Evolutionary conservation across 2,113 vertebrate species (phyloP).

Genomic region (Zootoca vivipara): DNA sequence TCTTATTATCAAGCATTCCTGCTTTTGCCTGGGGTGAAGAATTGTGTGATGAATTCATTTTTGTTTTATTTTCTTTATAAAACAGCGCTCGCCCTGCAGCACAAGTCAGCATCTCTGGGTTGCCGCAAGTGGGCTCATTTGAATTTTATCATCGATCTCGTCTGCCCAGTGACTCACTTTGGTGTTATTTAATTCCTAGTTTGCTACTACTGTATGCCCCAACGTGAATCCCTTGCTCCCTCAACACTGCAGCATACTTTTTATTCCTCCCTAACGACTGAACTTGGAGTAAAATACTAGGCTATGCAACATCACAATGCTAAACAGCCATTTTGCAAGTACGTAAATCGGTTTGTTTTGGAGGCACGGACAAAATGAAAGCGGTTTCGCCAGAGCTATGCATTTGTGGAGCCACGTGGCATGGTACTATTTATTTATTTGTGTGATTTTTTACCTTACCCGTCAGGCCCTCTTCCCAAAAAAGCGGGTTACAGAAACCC

Average conservation of each 20-base stretch:
- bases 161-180: constrained; percentile 46
- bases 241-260: constrained; percentile 30
- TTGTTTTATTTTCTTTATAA: constrained; percentile 62
- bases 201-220: constrained; percentile 39
- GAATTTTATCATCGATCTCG: constrained; percentile 53
- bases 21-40: constrained; percentile 57
- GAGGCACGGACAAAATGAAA: constrained; percentile 50
- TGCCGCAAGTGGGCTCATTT: constrained; percentile 28
- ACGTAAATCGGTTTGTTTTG: constrained; percentile 47
- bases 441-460: too few species aligned
- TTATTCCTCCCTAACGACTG: constrained; percentile 60
- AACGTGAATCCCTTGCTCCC: not conserved
- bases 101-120: constrained; percentile 47
- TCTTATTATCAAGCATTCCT: constrained; percentile 54
- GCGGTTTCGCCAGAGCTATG: not conserved
- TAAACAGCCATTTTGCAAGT: constrained; percentile 52
- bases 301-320: constrained; percentile 48
- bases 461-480: too few species aligned
- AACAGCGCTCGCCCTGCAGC: constrained; percentile 50
- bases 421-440: not conserved
- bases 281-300: constrained; percentile 44
- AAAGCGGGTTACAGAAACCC: too few species aligned
- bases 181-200: constrained; percentile 57
- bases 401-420: not conserved
- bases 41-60: constrained; percentile 58